These are phyloP conservation scores for Brenthis ino DNA, from an alignment of 2,888 invertebrate genomes.

Conservation along the genomic window DNA sequence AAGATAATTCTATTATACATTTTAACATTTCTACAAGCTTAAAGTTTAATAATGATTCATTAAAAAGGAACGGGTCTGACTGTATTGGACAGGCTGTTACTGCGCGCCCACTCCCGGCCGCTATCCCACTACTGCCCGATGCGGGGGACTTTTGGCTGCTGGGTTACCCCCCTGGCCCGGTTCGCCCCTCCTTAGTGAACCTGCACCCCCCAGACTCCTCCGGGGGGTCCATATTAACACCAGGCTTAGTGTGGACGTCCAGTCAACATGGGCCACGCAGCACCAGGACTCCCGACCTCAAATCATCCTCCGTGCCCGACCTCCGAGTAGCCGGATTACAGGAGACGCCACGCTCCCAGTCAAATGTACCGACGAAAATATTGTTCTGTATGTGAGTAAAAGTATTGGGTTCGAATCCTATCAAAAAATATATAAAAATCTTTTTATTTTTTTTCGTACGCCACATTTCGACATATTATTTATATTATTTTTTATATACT, in stretches of 20 bases:
- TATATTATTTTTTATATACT: too few species aligned
- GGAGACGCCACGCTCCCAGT: constrained; percentile 98
- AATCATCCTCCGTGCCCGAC: constrained; percentile 94
- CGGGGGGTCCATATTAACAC: constrained; percentile 96
- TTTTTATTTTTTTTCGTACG: too few species aligned
- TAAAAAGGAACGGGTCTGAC: constrained; percentile 74
- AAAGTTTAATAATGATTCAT: too few species aligned
- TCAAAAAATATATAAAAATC: too few species aligned
- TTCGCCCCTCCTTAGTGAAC: constrained; percentile 98
- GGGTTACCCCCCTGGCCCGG: constrained; percentile 98
- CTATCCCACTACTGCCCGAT: constrained; percentile 99
- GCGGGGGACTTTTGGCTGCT: constrained; percentile 99
- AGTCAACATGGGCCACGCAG: constrained; percentile 85
- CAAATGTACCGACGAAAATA: constrained; percentile 44
- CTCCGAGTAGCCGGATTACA: constrained; percentile 99
- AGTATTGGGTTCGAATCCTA: too few species aligned
- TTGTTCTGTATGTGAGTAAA: not conserved
- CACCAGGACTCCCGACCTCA: constrained; percentile 89
- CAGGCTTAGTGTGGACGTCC: constrained; percentile 97
- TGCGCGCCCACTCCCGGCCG: constrained; percentile 97
- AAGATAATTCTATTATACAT: too few species aligned
- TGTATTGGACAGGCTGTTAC: constrained; percentile 88
- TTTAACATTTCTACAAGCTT: too few species aligned
- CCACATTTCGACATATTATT: too few species aligned
- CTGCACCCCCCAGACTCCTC: constrained; percentile 88